Evolutionary conservation across 2,888 invertebrate genomes (phyloP).

Genomic region (Tipula unca): DNA sequence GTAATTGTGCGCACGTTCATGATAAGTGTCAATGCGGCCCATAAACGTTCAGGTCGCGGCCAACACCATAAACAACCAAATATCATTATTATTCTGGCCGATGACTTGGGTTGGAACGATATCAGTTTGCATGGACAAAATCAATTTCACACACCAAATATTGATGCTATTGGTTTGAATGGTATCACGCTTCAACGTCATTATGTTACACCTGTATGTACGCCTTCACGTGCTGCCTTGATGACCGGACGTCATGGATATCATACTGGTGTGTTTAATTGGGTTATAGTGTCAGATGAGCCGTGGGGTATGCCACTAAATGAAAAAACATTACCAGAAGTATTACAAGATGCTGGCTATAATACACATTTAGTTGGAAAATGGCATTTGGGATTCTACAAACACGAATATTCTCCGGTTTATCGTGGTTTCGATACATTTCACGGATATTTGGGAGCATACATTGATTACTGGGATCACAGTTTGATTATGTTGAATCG

Average conservation of each 20-base stretch:
- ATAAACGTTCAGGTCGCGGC: neutral
- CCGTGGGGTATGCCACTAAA: conserved; percentile 60
- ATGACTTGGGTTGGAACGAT: conserved; percentile 90
- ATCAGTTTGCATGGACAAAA: conserved; percentile 82
- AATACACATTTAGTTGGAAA: conserved; percentile 78
- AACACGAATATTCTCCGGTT: conserved; percentile 51
- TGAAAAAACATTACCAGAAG: conserved; percentile 60
- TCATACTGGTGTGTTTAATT: conserved; percentile 65
- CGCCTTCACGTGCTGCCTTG: conserved; percentile 73
- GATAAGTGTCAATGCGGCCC: neutral
- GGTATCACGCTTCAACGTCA: conserved; percentile 71
- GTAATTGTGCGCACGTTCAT: neutral
- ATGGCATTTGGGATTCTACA: conserved; percentile 81
- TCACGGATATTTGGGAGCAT: conserved; percentile 78
- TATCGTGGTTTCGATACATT: conserved; percentile 71
- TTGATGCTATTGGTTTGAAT: conserved; percentile 76
- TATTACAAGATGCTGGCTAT: conserved; percentile 63
- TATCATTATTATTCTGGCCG: conserved; percentile 69
- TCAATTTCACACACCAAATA: conserved; percentile 83
- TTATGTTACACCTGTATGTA: conserved; percentile 78
- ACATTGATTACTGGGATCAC: conserved; percentile 70
- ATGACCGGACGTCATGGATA: conserved; percentile 83
- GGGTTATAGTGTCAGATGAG: conserved; percentile 56
- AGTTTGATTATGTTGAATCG: conserved; percentile 42
- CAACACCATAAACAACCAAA: conserved; percentile 48